A percentile compares a stretch with the other conserved stretches of the same genome.
These are phyloP conservation scores for Mionectes olivaceus DNA, from an alignment of 2,797 vertebrate genomes.

Conservation along the genomic window DNA sequence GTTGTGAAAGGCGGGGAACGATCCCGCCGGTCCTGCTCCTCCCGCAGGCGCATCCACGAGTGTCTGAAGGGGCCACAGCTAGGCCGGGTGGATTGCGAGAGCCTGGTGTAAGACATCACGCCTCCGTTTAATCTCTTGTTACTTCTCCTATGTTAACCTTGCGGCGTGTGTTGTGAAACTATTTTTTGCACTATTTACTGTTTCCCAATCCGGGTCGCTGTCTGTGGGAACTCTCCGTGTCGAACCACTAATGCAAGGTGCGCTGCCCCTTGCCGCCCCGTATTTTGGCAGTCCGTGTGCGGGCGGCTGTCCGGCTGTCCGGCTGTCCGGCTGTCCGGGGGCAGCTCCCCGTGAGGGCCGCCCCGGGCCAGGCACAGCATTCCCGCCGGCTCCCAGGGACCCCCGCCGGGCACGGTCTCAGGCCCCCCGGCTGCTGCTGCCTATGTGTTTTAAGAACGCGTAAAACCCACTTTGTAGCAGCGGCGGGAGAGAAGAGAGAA, in stretches of 20 bases:
- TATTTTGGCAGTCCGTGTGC: accelerated
- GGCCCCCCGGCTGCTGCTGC: accelerated
- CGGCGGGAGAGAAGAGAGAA: too few species aligned
- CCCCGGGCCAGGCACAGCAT: accelerated
- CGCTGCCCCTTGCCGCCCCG: accelerated
- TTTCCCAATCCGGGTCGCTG: background rate
- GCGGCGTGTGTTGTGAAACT: accelerated
- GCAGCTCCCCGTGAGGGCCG: too few species aligned
- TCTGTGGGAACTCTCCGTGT: too few species aligned
- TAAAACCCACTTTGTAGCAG: accelerated
- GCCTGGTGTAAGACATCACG: accelerated
- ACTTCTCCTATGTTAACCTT: background rate
- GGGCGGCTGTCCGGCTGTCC: accelerated
- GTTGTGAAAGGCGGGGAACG: too few species aligned
- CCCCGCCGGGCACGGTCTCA: accelerated
- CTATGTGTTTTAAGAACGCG: background rate
- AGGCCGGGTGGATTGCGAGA: background rate
- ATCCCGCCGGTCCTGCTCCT: accelerated
- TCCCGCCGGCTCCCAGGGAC: accelerated
- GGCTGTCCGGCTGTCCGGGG: accelerated
- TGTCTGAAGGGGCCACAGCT: accelerated
- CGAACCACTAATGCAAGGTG: accelerated
- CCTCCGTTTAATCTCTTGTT: background rate
- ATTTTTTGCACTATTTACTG: background rate
- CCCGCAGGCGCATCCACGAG: accelerated